These are phyloP conservation scores for Watsonalla cultraria DNA, from an alignment of 2,888 invertebrate genomes.

Conservation along the genomic window DNA sequence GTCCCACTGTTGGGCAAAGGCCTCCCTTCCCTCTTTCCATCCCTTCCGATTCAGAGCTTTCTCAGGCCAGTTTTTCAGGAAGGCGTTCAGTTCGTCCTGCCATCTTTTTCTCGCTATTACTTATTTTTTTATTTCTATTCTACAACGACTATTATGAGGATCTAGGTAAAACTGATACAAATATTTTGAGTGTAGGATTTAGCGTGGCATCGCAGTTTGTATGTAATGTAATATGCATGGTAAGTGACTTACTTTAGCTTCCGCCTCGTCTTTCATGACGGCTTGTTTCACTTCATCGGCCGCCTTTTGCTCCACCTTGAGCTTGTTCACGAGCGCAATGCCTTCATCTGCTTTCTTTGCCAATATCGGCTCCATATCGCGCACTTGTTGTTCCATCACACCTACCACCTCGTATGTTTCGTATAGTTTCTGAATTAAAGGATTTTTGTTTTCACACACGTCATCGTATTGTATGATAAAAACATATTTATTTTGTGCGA, in stretches of 20 bases:
- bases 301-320: conserved; percentile 88
- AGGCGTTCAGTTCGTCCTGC: too few relatives aligned
- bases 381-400: conserved; percentile 90
- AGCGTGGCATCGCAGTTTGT: neutral
- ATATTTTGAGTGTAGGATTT: neutral
- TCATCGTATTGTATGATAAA: too few relatives aligned
- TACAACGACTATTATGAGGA: too few relatives aligned
- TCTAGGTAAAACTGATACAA: too few relatives aligned
- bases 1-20: too few relatives aligned
- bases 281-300: conserved; percentile 89
- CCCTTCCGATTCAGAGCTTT: too few relatives aligned
- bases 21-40: too few relatives aligned
- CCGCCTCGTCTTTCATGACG: conserved; percentile 90
- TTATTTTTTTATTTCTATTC: too few relatives aligned
- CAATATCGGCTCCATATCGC: conserved; percentile 88
- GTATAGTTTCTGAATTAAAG: conserved; percentile 80
- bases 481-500: too few relatives aligned
- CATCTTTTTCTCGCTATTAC: too few relatives aligned
- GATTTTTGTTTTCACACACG: too few relatives aligned
- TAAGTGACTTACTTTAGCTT: conserved; percentile 81
- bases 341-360: conserved; percentile 86
- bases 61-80: too few relatives aligned
- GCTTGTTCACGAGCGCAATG: conserved; percentile 83
- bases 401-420: conserved; percentile 90
- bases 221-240: neutral